Conservation (phyloP, 1,140 invertebrate species). For the Trichonephila clavata region DNA sequence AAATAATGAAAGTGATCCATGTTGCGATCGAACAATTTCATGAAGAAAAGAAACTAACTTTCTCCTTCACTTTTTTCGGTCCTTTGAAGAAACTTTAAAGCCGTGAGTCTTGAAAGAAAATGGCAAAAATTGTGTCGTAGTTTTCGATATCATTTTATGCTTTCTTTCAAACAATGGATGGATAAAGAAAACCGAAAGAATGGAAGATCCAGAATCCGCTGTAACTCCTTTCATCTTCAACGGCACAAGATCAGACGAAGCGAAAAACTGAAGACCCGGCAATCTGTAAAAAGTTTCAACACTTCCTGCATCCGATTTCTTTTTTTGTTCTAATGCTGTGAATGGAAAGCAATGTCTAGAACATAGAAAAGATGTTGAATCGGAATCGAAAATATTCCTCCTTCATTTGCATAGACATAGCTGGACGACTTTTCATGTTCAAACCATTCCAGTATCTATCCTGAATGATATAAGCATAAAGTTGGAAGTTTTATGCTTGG, state of each 20-base stretch:
- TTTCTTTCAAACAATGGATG: not conserved
- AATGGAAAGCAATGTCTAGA: not conserved
- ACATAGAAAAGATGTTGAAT: not conserved
- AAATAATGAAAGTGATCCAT: no score
- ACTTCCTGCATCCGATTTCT: not conserved
- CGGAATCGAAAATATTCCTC: not conserved
- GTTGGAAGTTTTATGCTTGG: not conserved
- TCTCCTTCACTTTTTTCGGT: not conserved
- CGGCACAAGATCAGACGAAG: not conserved
- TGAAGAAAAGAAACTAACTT: no score
- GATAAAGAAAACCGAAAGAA: not conserved
- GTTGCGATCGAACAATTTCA: no score
- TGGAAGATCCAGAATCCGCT: not conserved
- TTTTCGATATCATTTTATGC: not conserved
- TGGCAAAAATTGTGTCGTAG: not conserved
- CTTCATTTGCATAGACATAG: not conserved
- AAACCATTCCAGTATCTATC: not conserved
- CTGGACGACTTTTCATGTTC: not conserved
- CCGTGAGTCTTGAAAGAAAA: not conserved
- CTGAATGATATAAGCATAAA: not conserved
- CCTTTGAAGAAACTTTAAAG: not conserved
- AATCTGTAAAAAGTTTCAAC: not conserved
- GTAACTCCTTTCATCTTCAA: not conserved
- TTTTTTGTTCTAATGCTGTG: not conserved
- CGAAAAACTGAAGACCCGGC: constrained; percentile 20